Base-by-base conservation (phyloP, 2,797 vertebrate genomes). In the Lophotriccus pileatus region DNA sequence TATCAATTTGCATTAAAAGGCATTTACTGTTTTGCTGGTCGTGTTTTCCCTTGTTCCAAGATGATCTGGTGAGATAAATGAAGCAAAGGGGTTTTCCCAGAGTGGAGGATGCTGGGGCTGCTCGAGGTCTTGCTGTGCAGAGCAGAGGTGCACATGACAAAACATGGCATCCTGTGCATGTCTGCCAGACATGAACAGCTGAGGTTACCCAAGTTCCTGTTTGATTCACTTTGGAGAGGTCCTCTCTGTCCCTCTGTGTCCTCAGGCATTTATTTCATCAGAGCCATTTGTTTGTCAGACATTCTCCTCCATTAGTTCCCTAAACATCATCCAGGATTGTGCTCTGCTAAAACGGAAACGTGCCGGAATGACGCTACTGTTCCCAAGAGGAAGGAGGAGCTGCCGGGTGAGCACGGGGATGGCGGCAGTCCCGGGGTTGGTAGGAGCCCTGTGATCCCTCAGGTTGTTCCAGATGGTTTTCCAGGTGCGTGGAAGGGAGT, bases 91-190 rank as follows among this genome's bases (percentile, higher is more conserved):
- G 17, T 30, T 70, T 78, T 91, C 56, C 55, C 41, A 10, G 43
- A 25, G 72, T 1, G 0, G 58, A 25, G 87, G 37, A 34, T 64
- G 79, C 32, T 4, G 8, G 9, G 50, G 50, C 50, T 1, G 1
- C 7, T 14, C 6, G 0, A 8, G 8, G 19, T 17, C 52, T 28
- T 0, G 0, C 4, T 27, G 56, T 23, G 15, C 49, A 34, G n/a
- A 43, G 32, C 36, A 41, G 59, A 22, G 7, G 0, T 53, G 15
- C 25, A 6, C 28, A 3, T 34, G 64, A 52, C 58, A 34, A 28
- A 63, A 36, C 49, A 20, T 0, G 1, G 28, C n/a, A 20, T 21
- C 55, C 24, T 44, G 49, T 1, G 4, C 10, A 16, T 2, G n/a
- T 41, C 69, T 73, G 75, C 83, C 39, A 46, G 25, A 36, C 34